These are phyloP conservation scores for Amblyraja radiata DNA, from an alignment of 2,797 vertebrate genomes.

Conservation along the genomic window DNA sequence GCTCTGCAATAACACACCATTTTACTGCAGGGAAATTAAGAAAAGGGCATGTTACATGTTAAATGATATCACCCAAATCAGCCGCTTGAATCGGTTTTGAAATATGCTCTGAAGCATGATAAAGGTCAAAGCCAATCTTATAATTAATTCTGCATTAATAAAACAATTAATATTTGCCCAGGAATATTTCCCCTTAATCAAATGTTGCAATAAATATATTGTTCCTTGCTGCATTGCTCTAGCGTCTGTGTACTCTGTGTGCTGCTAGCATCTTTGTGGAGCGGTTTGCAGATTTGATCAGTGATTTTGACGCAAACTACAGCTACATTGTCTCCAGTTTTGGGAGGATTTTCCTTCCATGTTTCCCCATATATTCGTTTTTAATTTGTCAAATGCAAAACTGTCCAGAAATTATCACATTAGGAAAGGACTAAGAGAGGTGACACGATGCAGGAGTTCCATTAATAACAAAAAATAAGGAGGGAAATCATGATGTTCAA, in stretches of 20 bases:
- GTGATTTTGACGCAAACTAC: neutral
- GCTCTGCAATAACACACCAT: neutral
- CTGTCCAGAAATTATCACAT: neutral
- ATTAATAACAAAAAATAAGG: neutral
- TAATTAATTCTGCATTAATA: neutral
- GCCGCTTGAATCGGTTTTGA: neutral
- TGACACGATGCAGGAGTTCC: neutral
- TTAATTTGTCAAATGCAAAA: neutral
- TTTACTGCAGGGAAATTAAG: neutral
- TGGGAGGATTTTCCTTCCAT: neutral
- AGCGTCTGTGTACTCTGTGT: too few relatives aligned
- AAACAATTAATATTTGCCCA: neutral
- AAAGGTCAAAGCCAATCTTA: slow-evolving; percentile 11
- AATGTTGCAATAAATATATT: neutral
- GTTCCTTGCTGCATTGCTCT: too few relatives aligned
- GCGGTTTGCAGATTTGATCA: neutral
- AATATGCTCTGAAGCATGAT: neutral
- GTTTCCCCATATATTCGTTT: neutral
- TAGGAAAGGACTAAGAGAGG: neutral
- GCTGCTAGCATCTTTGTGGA: neutral
- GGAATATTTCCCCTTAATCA: neutral
- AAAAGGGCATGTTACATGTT: neutral
- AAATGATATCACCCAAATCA: neutral
- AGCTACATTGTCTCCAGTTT: neutral
- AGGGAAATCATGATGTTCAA: neutral